phyloP scores from a whole-genome alignment of 2,113 vertebrate genomes.

The Thalassarche chlororhynchos region DNA sequence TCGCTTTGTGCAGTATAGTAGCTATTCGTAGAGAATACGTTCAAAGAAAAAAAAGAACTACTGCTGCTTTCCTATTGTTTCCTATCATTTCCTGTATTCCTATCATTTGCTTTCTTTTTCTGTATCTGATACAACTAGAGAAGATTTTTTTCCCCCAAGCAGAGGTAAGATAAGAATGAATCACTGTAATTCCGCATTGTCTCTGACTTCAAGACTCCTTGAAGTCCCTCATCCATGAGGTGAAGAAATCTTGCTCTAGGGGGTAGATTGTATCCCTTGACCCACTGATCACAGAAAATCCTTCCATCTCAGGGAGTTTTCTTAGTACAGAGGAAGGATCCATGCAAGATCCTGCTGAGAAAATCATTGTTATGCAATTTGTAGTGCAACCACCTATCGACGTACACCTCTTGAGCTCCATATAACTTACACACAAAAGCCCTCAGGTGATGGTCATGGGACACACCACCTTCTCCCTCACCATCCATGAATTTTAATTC shows the following conservation, averaged over 20 bases:
- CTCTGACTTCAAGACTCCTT: not conserved
- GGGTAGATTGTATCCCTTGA: not conserved
- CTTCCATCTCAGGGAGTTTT: not conserved
- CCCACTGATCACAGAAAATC: not conserved
- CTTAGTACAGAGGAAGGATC: not conserved
- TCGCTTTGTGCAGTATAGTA: not conserved
- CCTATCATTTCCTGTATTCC: not conserved
- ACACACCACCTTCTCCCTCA: not conserved
- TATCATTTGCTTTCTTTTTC: not conserved
- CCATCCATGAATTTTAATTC: not conserved
- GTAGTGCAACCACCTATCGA: not conserved
- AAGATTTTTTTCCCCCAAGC: not conserved
- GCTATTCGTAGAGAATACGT: not conserved
- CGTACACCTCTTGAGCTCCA: not conserved
- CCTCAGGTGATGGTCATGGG: not conserved
- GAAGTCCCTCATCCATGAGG: not conserved
- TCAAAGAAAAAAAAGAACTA: not conserved
- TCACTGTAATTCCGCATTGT: not conserved
- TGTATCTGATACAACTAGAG: not conserved
- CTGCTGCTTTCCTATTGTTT: not conserved
- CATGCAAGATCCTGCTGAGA: not conserved
- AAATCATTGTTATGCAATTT: not conserved
- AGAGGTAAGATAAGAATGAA: not conserved
- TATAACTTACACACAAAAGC: not conserved
- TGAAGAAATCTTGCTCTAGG: not conserved